Base-by-base conservation (phyloP, 2,113 vertebrate species). In the Monopterus albus region DNA sequence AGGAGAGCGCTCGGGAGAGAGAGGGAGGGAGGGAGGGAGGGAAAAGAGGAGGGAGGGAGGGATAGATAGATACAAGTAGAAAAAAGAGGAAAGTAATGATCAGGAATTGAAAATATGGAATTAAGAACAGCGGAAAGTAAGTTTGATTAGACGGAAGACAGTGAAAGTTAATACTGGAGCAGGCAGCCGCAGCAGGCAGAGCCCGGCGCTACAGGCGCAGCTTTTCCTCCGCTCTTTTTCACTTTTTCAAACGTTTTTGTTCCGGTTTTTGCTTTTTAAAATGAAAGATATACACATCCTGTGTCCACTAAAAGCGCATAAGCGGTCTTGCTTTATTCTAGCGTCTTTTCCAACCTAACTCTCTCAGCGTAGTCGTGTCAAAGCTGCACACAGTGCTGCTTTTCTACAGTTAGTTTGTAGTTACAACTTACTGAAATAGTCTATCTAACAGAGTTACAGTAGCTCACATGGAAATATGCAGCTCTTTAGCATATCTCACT, bases 11-110 rank as follows among this genome's bases (percentile, higher is more conserved):
- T 88, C 86, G 92, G 89, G 86, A 87, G 92, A 87, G 91, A 86
- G 92, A 90, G 91, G 78, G 89, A 84, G 90, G 91, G 94, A 91
- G 87, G 75, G 91, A 92, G 92, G 81, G 90, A 90, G 85, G n/a
- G n/a, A n/a, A 60, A 80, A 75, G 86, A 76, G 88, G 88, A 92
- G 92, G 91, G 91, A 92, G 89, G 91, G 91, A 91, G 76, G 92
- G 90, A 95, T 91, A 88, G 94, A 94, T 93, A 86, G 93, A 94
- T 91, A 90, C 91, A 94, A 94, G 92, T 91, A 91, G 79, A 83
- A 39, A 92, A 94, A 92, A 88, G 90, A 92, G 89, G 88, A 95
- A 95, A 95, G 94, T 95, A 93, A 94, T 95, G 93, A 93, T 94
- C 93, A 94, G 90, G 87, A 84, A 93, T 93, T 93, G 91, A 92